These are phyloP conservation scores for Propithecus deckenii DNA, from an alignment of 2,797 vertebrate species.

Conservation along the genomic window DNA sequence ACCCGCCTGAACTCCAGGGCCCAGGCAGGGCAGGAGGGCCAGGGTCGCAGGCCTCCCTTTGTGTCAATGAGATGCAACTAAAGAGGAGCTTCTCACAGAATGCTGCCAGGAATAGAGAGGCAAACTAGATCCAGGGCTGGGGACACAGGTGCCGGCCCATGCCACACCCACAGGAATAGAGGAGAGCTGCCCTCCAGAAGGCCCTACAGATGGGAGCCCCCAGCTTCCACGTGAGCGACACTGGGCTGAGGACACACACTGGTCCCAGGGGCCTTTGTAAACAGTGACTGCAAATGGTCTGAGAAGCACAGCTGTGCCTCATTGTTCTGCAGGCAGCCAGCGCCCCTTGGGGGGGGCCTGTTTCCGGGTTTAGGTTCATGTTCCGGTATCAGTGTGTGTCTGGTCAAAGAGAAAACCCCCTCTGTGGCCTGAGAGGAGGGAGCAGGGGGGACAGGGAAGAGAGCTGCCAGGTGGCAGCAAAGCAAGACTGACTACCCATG, in stretches of 20 bases:
- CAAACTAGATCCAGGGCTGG: background rate
- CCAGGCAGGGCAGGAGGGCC: background rate
- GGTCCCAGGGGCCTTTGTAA: rapidly evolving
- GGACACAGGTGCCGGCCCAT: rapidly evolving
- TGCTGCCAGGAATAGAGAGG: background rate
- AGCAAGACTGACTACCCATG: background rate
- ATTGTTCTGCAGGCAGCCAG: background rate
- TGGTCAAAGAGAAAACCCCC: background rate
- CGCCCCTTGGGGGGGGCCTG: background rate
- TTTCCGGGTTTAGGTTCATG: background rate
- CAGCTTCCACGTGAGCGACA: background rate
- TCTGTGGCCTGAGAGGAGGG: background rate
- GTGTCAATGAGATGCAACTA: background rate
- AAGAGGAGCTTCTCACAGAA: background rate
- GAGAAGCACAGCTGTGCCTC: background rate
- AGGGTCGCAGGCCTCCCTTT: too few relatives aligned
- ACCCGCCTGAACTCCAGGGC: background rate
- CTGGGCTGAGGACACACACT: background rate
- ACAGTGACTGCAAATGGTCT: background rate
- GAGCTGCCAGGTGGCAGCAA: background rate
- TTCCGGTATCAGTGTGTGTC: rapidly evolving
- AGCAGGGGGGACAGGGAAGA: background rate
- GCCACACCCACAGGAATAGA: rapidly evolving
- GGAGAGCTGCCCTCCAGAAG: background rate
- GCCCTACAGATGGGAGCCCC: rapidly evolving